A percentile compares a stretch with the other conserved stretches of the same genome.
These are phyloP conservation scores for Oxycera nigricornis DNA, from an alignment of 2,888 invertebrate species.

Conservation along the genomic window DNA sequence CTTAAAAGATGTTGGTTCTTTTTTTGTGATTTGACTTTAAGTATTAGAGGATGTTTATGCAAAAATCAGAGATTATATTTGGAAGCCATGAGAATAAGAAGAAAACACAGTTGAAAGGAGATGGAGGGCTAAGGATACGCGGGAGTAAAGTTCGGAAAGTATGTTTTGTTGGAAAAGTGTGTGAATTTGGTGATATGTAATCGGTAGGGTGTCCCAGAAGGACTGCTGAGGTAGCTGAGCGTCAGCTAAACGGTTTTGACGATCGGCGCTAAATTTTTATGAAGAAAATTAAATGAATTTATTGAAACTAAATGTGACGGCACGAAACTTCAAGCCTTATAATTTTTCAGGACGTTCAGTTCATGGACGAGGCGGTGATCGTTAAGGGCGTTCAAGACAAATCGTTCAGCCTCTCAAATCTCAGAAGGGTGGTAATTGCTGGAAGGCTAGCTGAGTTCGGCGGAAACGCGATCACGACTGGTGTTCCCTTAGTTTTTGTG, in stretches of 20 bases:
- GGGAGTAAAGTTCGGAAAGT: not conserved
- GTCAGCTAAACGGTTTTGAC: not conserved
- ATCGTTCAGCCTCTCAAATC: no score
- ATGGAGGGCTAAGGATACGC: not conserved
- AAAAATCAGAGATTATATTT: conserved; percentile 42
- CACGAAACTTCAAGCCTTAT: no score
- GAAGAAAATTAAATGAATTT: not conserved
- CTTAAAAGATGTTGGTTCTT: not conserved
- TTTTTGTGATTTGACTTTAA: not conserved
- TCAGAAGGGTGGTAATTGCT: no score
- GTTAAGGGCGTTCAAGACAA: no score
- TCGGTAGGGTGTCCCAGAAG: no score
- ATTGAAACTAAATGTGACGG: not conserved
- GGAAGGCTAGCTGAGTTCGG: no score
- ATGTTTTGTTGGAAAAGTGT: not conserved
- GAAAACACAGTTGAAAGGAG: not conserved
- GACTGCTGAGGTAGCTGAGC: not conserved
- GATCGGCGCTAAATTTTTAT: not conserved
- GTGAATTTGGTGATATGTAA: not conserved
- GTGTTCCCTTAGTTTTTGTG: no score
- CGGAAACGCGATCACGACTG: no score
- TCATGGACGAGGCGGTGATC: no score
- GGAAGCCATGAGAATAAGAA: not conserved
- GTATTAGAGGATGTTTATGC: conserved; percentile 40
- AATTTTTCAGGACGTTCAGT: no score